Evolutionary conservation across 2,797 vertebrate species (phyloP).

Genomic region (Petrocephalus sullivani): DNA sequence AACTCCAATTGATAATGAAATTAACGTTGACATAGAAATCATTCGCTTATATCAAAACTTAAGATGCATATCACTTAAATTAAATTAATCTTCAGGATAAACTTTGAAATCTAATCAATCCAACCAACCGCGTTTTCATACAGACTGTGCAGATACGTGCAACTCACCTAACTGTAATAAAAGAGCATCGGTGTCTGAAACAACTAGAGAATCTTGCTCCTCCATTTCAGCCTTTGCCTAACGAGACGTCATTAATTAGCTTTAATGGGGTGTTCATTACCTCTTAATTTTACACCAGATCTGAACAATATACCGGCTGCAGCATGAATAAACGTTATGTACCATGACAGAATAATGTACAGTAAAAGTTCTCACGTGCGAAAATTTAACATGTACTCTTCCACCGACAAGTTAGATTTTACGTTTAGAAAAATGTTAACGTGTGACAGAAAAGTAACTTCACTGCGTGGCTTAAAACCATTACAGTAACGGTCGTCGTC

Average conservation of each 20-base stretch:
- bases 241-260: background rate
- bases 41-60: too few species aligned
- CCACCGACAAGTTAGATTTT: background rate
- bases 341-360: background rate
- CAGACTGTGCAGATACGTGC: background rate
- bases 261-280: background rate
- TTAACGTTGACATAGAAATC: too few species aligned
- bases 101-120: too few species aligned
- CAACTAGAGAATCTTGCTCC: slow-evolving; percentile 19
- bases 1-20: too few species aligned
- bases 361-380: background rate
- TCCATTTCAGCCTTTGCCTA: slow-evolving; percentile 41
- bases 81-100: too few species aligned
- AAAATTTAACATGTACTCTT: background rate
- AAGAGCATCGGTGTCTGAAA: slow-evolving; percentile 44
- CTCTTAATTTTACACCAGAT: background rate
- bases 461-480: background rate
- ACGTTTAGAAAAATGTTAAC: background rate
- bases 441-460: background rate
- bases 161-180: slow-evolving; percentile 56
- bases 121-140: too few species aligned
- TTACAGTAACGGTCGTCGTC: background rate
- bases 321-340: background rate
- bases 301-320: background rate
- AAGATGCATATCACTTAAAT: too few species aligned